These are phyloP conservation scores for Coptotermes formosanus DNA, from an alignment of 1,140 invertebrate genomes.

Conservation along the genomic window DNA sequence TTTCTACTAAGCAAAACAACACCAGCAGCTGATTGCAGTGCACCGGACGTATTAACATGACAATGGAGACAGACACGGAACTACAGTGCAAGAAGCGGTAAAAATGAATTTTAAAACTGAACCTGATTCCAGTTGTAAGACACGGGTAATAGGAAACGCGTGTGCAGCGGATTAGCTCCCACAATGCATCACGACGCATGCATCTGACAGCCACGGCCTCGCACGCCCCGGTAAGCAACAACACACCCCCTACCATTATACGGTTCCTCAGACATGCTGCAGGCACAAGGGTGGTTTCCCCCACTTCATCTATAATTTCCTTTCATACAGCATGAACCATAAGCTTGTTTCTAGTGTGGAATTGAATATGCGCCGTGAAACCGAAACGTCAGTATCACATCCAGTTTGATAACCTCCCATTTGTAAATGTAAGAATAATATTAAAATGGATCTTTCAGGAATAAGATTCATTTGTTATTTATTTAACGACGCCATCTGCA, in stretches of 20 bases:
- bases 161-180: constrained; percentile 6
- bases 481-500: too few relatives aligned
- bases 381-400: too few relatives aligned
- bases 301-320: constrained; percentile 18
- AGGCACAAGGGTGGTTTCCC: constrained; percentile 11
- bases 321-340: constrained; percentile 9
- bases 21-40: background rate
- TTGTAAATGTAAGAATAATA: too few relatives aligned
- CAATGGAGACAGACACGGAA: background rate
- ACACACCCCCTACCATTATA: constrained; percentile 17
- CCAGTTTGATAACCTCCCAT: too few relatives aligned
- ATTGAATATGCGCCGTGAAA: background rate
- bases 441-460: too few relatives aligned
- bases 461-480: too few relatives aligned
- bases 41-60: background rate
- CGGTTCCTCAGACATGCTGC: background rate
- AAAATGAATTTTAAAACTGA: background rate
- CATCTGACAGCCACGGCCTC: constrained; percentile 7
- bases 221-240: constrained; percentile 15
- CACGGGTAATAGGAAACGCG: background rate
- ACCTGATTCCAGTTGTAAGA: background rate
- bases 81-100: too few relatives aligned
- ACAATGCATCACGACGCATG: constrained; percentile 17
- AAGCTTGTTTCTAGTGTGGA: background rate
- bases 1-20: too few relatives aligned